Evolutionary conservation across 2,113 vertebrate species (phyloP).

Genomic region (Myrmecophaga tridactyla): DNA sequence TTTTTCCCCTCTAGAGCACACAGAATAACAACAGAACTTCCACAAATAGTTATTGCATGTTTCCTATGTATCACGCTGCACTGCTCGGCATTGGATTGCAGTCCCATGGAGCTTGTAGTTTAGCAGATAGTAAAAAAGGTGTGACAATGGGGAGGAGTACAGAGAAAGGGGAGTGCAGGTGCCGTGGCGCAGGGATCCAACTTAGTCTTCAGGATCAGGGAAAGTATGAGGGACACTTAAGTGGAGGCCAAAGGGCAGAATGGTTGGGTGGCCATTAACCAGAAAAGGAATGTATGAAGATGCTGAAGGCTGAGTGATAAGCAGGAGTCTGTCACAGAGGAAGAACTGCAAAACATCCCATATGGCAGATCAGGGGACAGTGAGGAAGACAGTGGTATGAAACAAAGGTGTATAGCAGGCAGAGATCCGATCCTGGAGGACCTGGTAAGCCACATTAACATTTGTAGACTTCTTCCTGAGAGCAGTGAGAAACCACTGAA

Average conservation of each 20-base stretch:
- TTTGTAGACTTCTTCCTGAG: not conserved
- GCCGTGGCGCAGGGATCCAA: not conserved
- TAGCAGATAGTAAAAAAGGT: not conserved
- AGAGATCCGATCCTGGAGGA: not conserved
- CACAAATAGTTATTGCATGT: not conserved
- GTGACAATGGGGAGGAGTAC: not conserved
- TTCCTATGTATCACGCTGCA: not conserved
- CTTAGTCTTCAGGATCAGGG: not conserved
- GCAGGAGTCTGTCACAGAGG: not conserved
- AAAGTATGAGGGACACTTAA: not conserved
- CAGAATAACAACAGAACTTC: not conserved
- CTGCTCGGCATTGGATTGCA: not conserved
- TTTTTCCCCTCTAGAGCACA: not conserved
- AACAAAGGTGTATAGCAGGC: not conserved
- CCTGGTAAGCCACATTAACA: not conserved
- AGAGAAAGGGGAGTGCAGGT: not conserved
- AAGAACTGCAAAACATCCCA: not conserved
- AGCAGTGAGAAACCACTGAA: not conserved
- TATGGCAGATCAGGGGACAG: rapidly evolving
- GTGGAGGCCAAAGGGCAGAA: not conserved
- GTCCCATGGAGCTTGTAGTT: not conserved
- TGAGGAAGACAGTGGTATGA: not conserved
- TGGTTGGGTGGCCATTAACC: not conserved
- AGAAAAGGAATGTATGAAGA: not conserved
- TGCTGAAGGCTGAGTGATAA: not conserved